Conservation (phyloP, 1,140 invertebrate genomes). For the Macrostomum lignano region DNA sequence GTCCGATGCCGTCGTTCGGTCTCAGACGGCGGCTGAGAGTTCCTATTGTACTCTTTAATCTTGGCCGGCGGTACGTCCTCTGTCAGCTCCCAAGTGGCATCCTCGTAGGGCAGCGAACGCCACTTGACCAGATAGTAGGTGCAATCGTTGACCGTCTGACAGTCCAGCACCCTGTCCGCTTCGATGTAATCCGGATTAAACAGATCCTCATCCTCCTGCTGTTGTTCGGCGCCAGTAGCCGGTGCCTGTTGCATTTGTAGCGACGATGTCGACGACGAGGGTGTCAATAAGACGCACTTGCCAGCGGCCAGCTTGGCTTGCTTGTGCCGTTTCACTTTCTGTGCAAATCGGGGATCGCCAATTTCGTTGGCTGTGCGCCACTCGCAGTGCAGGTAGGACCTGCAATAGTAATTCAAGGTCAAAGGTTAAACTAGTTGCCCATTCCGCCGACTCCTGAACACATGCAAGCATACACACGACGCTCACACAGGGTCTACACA, state of each 20-base stretch:
- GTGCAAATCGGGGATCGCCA: conserved; percentile 60
- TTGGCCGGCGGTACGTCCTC: conserved; percentile 80
- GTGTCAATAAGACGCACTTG: neutral
- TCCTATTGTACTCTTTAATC: conserved; percentile 30
- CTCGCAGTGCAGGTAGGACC: conserved; percentile 95
- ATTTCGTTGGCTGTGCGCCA: conserved; percentile 92
- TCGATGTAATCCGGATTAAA: conserved; percentile 96
- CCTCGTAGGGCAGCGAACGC: conserved; percentile 82
- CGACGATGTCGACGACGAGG: neutral
- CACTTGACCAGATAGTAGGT: conserved; percentile 85
- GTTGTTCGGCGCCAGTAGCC: too few species aligned
- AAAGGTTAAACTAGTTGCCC: too few species aligned
- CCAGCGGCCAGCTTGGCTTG: too few species aligned
- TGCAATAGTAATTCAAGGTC: too few species aligned
- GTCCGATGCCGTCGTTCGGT: too few species aligned
- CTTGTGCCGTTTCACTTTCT: conserved; percentile 82
- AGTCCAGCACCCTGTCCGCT: conserved; percentile 79
- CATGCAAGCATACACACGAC: too few species aligned
- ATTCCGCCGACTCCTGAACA: too few species aligned
- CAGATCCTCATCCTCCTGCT: conserved; percentile 53
- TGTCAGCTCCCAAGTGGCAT: conserved; percentile 91
- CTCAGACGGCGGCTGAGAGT: too few species aligned
- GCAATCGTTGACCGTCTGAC: conserved; percentile 28
- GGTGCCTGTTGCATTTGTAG: conserved; percentile 5
- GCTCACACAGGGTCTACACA: too few species aligned